These are phyloP conservation scores for Dicyrtoma fusca DNA, from an alignment of 2,888 invertebrate genomes.

Conservation along the genomic window DNA sequence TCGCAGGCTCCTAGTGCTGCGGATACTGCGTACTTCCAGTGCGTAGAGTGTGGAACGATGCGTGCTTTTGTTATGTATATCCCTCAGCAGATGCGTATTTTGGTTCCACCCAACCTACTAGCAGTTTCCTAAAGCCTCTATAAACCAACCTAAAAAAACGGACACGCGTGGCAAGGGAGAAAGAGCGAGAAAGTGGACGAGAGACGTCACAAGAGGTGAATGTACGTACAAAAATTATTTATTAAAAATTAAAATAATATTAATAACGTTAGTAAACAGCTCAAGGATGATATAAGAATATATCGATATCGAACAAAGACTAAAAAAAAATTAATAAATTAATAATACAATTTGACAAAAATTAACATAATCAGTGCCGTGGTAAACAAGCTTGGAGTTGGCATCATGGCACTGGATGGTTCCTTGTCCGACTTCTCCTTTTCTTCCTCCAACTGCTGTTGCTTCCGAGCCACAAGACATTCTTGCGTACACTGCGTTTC, in stretches of 20 bases:
- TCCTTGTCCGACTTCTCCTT: conserved; percentile 1
- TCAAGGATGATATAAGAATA: conserved; percentile 13
- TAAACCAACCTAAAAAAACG: too few species aligned
- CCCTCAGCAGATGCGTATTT: too few species aligned
- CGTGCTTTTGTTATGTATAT: too few species aligned
- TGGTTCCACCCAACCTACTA: too few species aligned
- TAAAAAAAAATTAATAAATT: conserved; percentile 28
- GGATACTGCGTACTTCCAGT: too few species aligned
- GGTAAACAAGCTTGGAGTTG: conserved; percentile 29
- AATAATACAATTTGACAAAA: conserved; percentile 20
- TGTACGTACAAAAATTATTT: neutral
- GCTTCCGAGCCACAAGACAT: conserved; percentile 53
- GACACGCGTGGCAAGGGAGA: too few species aligned
- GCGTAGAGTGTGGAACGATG: too few species aligned
- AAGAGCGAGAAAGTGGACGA: too few species aligned
- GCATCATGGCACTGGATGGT: conserved; percentile 52
- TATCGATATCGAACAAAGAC: conserved; percentile 12
- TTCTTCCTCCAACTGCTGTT: conserved; percentile 42
- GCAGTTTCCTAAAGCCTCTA: too few species aligned
- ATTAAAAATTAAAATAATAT: conserved; percentile 18
- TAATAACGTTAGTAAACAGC: conserved; percentile 32
- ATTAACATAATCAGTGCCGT: conserved; percentile 12
- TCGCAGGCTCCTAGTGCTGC: too few species aligned
- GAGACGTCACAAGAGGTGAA: neutral
- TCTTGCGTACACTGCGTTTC: conserved; percentile 61